Evolutionary conservation across 1,140 invertebrate species (phyloP), one percentile per base, ranked within the genome.

Genomic region (Sipha flava): DNA sequence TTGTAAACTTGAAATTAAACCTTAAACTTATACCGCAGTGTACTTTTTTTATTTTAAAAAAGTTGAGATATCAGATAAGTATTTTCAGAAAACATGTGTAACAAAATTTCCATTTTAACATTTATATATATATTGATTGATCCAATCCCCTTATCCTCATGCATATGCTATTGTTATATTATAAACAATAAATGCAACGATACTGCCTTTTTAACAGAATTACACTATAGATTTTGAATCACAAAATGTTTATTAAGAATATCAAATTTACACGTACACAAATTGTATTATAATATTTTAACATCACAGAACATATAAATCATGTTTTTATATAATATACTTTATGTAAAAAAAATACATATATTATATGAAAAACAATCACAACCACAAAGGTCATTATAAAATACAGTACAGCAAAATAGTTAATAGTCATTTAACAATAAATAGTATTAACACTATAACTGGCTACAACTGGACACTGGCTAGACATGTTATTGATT

Each of bases 331-430:
- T 66, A 66, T 26, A 66, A 43, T 43, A 66, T 66, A 66, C 21
- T 43, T 66, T 66, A 26, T 23, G 37, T 43, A 66, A 66, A 66
- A 66, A 66, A 66, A 66, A 43, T 66, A 43, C 21, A 43, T 66
- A 66, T 26, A 66, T 7, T 66, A 66, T 66, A 66, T 43, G n/a
- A n/a, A 66, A 43, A 66, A 70, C 66, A 70, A 70, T 70, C 66
- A 70, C 66, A 70, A 70, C 66, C 66, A 12, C n/a, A 29, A 23
- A 29, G 66, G 40, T 70, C 26, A 47, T 31, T 70, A 47, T 47
- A 47, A 68, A 70, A 70, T 47, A 70, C 34, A 47, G 43, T 21
- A 64, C 37, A 40, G 37, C 43, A 66, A 66, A 66, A 66, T 66
- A 47, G 23, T 70, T 29, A 3, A 68, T 23, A 18, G 40, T 70